Evolutionary conservation across 2,888 invertebrate genomes (phyloP).

Genomic region (Campopleginae sp.): DNA sequence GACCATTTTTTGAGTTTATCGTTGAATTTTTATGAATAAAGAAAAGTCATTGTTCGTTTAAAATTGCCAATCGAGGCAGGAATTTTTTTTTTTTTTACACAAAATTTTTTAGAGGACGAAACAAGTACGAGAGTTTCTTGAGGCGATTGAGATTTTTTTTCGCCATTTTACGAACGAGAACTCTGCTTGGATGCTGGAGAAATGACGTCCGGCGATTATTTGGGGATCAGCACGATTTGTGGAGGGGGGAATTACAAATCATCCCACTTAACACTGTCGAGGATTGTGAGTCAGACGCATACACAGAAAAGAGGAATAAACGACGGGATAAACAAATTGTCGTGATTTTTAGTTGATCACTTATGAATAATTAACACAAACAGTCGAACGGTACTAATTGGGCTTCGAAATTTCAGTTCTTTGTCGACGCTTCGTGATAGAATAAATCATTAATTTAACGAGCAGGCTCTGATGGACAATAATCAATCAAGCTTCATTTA

Average conservation of each 20-base stretch:
- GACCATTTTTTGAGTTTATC: no score
- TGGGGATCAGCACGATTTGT: neutral
- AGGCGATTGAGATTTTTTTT: neutral
- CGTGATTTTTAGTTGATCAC: neutral
- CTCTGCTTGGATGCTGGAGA: neutral
- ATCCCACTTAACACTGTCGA: neutral
- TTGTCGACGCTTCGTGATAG: neutral
- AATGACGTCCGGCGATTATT: neutral
- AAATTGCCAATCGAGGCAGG: no score
- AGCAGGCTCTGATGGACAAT: neutral
- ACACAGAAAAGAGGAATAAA: neutral
- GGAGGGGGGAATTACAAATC: neutral
- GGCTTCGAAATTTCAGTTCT: neutral
- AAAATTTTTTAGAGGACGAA: neutral
- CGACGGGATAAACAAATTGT: neutral
- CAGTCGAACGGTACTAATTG: neutral
- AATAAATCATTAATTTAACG: neutral
- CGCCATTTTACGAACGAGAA: neutral
- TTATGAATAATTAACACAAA: neutral
- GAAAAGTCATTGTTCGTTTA: no score
- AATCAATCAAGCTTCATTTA: neutral
- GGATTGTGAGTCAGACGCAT: neutral
- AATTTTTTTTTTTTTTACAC: no score
- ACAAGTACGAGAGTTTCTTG: neutral
- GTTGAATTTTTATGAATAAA: no score